phyloP scores from a whole-genome alignment of 2,888 invertebrate species.

The Cenopis cana region DNA sequence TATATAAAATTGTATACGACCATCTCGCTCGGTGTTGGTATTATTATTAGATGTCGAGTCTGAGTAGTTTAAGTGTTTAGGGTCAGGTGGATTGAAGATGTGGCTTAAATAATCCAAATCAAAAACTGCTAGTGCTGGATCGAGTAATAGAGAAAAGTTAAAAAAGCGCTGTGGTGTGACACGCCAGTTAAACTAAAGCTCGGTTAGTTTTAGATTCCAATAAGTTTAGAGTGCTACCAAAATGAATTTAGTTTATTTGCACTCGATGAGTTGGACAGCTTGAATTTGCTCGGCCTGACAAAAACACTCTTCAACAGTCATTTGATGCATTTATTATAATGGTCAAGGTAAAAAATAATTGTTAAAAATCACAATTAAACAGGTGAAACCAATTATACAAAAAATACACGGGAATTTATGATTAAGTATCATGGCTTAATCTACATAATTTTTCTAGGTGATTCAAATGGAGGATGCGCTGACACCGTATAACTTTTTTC shows the following conservation, averaged over 20 bases:
- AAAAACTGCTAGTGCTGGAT: slow-evolving; percentile 15
- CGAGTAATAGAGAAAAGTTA: slow-evolving; percentile 23
- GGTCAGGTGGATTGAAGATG: no score
- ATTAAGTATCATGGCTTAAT: no score
- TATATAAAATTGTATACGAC: no score
- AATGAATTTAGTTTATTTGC: slow-evolving; percentile 18
- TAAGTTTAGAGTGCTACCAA: neutral
- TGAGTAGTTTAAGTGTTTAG: no score
- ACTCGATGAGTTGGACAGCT: slow-evolving; percentile 11
- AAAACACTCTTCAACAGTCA: neutral
- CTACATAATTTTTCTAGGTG: neutral
- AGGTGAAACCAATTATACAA: no score
- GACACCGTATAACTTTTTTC: slow-evolving; percentile 11
- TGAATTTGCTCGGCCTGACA: neutral
- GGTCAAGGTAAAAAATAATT: no score
- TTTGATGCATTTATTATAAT: no score
- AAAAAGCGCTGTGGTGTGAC: slow-evolving; percentile 1
- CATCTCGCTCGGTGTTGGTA: no score
- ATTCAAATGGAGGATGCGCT: neutral
- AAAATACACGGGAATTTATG: no score
- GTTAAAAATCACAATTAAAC: no score
- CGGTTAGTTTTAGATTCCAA: slow-evolving; percentile 24
- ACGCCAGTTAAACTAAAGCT: slow-evolving; percentile 35
- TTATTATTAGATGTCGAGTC: no score
- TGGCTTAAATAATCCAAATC: neutral